Conservation (phyloP, 2,797 vertebrate species). For the Apogon hyalosoma region DNA sequence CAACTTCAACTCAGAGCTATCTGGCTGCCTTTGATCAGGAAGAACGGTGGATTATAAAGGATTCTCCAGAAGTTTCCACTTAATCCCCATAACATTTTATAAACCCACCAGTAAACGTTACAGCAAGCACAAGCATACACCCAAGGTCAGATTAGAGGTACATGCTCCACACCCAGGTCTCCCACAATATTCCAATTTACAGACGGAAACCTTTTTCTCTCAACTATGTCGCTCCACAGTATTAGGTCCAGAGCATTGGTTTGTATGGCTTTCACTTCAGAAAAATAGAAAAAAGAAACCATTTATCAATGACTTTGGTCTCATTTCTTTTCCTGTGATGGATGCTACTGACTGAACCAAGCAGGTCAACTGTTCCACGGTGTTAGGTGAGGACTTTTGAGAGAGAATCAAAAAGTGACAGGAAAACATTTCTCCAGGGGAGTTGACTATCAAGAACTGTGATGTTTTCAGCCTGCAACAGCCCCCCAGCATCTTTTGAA, state of each 20-base stretch:
- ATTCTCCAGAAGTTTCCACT: conserved; percentile 74
- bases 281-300: conserved; percentile 33
- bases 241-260: conserved; percentile 43
- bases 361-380: conserved; percentile 63
- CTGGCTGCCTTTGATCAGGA: conserved; percentile 77
- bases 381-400: conserved; percentile 54
- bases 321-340: conserved; percentile 63
- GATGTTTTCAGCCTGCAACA: conserved; percentile 62
- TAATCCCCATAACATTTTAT: conserved; percentile 71
- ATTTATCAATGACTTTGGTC: conserved; percentile 61
- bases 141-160: conserved; percentile 68
- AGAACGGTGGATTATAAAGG: conserved; percentile 76
- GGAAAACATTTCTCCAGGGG: conserved; percentile 68
- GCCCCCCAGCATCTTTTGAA: conserved; percentile 69
- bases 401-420: conserved; percentile 61
- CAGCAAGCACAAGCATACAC: conserved; percentile 51
- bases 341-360: conserved; percentile 61
- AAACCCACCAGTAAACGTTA: conserved; percentile 65
- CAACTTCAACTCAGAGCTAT: conserved; percentile 68
- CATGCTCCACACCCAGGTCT: conserved; percentile 22
- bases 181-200: conserved; percentile 17
- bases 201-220: conserved; percentile 23
- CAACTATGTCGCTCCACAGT: conserved; percentile 40
- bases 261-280: conserved; percentile 32
- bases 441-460: conserved; percentile 66